These are phyloP conservation scores for Meloidogyne floridensis DNA, from an alignment of 1,140 invertebrate species.

Conservation along the genomic window DNA sequence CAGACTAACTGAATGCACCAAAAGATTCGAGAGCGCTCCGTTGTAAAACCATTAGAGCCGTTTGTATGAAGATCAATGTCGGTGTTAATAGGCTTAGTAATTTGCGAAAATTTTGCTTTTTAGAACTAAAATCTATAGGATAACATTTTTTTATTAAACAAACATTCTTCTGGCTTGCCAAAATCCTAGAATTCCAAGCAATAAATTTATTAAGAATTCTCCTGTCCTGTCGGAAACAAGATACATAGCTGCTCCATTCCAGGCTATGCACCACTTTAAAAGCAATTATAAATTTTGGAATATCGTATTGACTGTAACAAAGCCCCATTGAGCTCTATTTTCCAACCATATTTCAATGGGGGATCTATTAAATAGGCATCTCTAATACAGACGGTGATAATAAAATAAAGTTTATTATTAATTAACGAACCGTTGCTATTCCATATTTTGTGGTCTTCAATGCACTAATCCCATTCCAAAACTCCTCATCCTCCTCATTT, in stretches of 20 bases:
- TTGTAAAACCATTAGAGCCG: not conserved
- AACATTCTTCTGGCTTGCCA: not conserved
- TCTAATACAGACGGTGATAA: no score
- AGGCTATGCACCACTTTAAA: slow-evolving; percentile 35
- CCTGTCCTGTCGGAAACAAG: not conserved
- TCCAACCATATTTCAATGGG: no score
- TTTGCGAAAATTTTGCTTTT: slow-evolving; percentile 4
- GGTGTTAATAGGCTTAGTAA: not conserved
- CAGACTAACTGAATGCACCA: not conserved
- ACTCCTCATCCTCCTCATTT: slow-evolving; percentile 27
- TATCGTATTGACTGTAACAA: not conserved
- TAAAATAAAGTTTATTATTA: not conserved
- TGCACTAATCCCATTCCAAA: slow-evolving; percentile 13
- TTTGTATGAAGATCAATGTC: slow-evolving; percentile 11
- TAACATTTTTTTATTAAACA: not conserved
- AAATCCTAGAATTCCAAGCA: not conserved
- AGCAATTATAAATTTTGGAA: not conserved
- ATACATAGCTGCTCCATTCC: slow-evolving; percentile 29
- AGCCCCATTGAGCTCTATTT: no score
- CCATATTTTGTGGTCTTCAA: slow-evolving; percentile 13
- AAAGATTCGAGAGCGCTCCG: not conserved
- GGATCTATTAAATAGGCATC: not conserved
- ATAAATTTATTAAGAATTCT: slow-evolving; percentile 10
- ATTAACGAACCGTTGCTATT: slow-evolving; percentile 3
- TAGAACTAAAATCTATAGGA: slow-evolving; percentile 12